Conservation (phyloP, 2,113 vertebrate genomes). For the Rhinichthys klamathensis region DNA sequence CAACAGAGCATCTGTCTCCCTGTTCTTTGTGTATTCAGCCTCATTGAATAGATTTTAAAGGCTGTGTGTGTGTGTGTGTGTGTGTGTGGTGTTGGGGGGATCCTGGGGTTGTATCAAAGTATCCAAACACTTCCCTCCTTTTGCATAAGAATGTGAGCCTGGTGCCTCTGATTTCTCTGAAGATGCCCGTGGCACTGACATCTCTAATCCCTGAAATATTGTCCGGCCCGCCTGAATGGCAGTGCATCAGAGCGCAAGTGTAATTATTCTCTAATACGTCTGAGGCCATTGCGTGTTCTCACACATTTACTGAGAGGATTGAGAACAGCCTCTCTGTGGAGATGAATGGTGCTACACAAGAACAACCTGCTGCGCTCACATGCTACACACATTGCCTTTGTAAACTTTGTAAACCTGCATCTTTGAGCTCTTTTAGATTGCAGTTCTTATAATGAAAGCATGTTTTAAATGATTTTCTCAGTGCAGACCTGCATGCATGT, state of each 20-base stretch:
- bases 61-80: background rate
- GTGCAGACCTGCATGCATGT: background rate
- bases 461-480: background rate
- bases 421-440: background rate
- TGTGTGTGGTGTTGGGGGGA: background rate
- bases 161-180: conserved; percentile 83
- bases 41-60: conserved; percentile 25
- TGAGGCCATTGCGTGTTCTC: conserved; percentile 82
- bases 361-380: conserved; percentile 22
- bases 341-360: conserved; percentile 35
- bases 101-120: conserved; percentile 30
- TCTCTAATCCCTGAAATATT: conserved; percentile 91
- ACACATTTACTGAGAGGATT: conserved; percentile 81
- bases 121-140: conserved; percentile 82
- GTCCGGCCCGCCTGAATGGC: conserved; percentile 84
- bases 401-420: conserved; percentile 14
- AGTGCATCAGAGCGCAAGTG: conserved; percentile 87
- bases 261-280: conserved; percentile 92
- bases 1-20: conserved; percentile 19
- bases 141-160: conserved; percentile 92
- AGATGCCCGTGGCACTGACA: conserved; percentile 86
- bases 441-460: background rate
- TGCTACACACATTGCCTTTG: conserved; percentile 3
- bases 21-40: conserved; percentile 18
- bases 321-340: conserved; percentile 1